Base-by-base conservation (phyloP, 1,140 invertebrate genomes). In the Eurosta solidaginis region DNA sequence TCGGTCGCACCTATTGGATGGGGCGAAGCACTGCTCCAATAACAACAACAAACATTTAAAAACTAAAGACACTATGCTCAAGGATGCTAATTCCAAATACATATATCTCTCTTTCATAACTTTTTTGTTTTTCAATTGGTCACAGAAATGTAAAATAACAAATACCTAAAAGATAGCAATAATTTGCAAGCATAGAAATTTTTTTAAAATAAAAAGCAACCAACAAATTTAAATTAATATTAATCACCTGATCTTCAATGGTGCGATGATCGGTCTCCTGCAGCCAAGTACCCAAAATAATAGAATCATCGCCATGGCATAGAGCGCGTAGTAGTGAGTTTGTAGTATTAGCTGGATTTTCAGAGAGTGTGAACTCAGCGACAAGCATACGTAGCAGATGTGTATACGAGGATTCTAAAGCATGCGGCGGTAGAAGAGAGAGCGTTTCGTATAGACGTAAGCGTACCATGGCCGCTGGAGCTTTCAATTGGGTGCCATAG, bases 241-340 rank as follows among this genome's bases (percentile, higher is more conserved):
- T 49, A 74, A 78, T 52, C 88, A 98, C 96, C 92, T 99, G 97
- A 91, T 99, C 97, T 90, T 99, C 98, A 82, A 99, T 97, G 47
- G 94, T 94, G 78, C 96, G 94, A 89, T 99, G 97, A 89, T 99
- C 97, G 7, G 96, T 98, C 87, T 98, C 96, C 86, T 97, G 96
- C 22, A 97, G 89, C 94, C 95, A 95, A 54, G 95, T 94, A 29
- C 94, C 93, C 47, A 96, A 89, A 79, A 98, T 92, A 20, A 97
- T 94, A 0, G 94, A 94, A 87, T 98, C 96, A 83, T 97, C 94
- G 3, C 94, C 93, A 89, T 99, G 96, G 88, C 97, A 98, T 49
- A 97, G 93, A 50, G 91, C 91, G 63, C 95, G 90, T 36, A 98
- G 89, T 74, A 97, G 90, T 0, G 96, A 97, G 27, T 96, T 98